Conservation (phyloP, 1,140 invertebrate genomes). For the Drosophila tristis region DNA sequence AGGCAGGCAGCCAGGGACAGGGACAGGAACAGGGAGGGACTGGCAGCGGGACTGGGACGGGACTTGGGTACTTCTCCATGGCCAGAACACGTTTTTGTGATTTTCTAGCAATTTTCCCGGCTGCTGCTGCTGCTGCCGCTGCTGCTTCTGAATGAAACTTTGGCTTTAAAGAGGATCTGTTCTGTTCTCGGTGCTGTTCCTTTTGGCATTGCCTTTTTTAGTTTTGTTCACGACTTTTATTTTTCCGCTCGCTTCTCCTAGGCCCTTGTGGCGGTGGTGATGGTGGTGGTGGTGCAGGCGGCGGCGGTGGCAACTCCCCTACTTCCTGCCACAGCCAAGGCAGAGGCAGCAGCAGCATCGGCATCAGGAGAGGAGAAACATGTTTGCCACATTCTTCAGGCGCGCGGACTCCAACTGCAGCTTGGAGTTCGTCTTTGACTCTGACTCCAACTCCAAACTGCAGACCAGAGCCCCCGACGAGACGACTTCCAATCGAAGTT, state of each 20-base stretch:
- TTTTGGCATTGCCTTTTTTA: conserved; percentile 65
- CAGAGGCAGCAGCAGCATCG: too few relatives aligned
- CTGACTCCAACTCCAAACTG: conserved; percentile 12
- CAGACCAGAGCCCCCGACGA: background rate
- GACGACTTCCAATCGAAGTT: conserved; percentile 66
- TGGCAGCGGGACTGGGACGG: too few relatives aligned
- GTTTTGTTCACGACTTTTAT: conserved; percentile 74
- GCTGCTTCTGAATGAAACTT: conserved; percentile 71
- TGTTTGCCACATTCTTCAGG: conserved; percentile 81
- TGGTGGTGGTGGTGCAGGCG: background rate
- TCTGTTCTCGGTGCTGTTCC: conserved; percentile 54
- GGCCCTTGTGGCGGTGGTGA: conserved; percentile 54
- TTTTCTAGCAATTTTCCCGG: conserved; percentile 82
- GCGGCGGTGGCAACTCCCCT: conserved; percentile 60
- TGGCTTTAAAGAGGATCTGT: conserved; percentile 56
- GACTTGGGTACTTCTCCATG: background rate
- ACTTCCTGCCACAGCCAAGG: conserved; percentile 60
- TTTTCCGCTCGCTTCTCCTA: conserved; percentile 27
- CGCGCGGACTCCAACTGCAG: conserved; percentile 43
- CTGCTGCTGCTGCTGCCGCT: conserved; percentile 32
- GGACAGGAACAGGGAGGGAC: background rate
- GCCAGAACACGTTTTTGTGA: conserved; percentile 80
- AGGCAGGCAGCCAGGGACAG: background rate
- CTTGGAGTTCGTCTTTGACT: conserved; percentile 12
- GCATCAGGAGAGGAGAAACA: conserved; percentile 51